Evolutionary conservation across 2,797 vertebrate genomes (phyloP).

Genomic region (Numenius phaeopus): DNA sequence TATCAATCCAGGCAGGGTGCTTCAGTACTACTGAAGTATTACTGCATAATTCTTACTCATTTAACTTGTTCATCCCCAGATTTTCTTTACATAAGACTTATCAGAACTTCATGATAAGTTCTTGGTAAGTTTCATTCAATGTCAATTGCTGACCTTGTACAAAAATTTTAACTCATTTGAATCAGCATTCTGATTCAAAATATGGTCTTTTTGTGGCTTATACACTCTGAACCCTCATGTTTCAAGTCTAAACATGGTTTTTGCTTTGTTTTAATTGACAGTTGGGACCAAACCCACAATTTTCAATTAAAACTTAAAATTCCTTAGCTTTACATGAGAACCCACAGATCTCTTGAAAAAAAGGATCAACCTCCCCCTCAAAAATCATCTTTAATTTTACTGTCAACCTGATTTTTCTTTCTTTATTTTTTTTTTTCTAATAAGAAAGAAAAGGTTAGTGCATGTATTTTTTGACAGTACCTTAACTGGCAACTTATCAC

Average conservation of each 20-base stretch:
- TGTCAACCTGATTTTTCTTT: fast-evolving
- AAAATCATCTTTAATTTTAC: background rate
- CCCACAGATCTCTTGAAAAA: background rate
- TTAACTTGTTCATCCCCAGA: background rate
- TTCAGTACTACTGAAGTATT: background rate
- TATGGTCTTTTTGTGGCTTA: background rate
- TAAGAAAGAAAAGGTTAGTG: background rate
- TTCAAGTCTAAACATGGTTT: background rate
- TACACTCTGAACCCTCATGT: fast-evolving
- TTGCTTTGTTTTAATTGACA: background rate
- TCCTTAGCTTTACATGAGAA: background rate
- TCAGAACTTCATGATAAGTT: background rate
- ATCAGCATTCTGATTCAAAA: background rate
- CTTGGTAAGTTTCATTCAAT: background rate
- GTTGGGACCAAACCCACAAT: fast-evolving
- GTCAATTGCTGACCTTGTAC: background rate
- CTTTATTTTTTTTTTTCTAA: background rate
- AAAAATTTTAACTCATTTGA: background rate
- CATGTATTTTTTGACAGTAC: background rate
- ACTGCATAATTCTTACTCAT: background rate
- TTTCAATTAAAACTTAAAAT: background rate
- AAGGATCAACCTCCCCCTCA: fast-evolving
- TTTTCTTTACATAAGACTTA: background rate
- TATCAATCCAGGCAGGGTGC: background rate
- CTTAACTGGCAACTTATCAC: background rate